Evolutionary conservation across 2,113 vertebrate genomes (phyloP).

Genomic region (Elanoides forficatus): DNA sequence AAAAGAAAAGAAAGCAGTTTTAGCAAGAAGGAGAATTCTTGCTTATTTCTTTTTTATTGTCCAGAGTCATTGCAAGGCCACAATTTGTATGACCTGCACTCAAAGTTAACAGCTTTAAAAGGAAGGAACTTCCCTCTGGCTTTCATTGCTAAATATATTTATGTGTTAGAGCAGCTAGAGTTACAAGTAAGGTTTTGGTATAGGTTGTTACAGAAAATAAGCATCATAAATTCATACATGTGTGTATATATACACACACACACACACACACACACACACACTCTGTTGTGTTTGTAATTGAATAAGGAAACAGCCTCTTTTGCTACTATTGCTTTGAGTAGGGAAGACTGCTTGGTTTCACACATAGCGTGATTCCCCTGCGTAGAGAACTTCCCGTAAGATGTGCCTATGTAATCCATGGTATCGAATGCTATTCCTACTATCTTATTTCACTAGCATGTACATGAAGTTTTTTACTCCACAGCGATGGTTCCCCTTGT

Average conservation of each 20-base stretch:
- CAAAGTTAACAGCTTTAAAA: not conserved
- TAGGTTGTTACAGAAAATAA: not conserved
- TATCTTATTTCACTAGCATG: not conserved
- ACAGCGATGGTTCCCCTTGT: not conserved
- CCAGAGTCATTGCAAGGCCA: not conserved
- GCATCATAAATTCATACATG: not conserved
- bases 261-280: too few species aligned
- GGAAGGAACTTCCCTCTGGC: not conserved
- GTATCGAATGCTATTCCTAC: not conserved
- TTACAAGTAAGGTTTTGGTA: not conserved
- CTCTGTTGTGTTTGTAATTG: not conserved
- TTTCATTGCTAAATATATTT: not conserved
- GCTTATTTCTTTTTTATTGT: not conserved
- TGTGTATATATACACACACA: accelerated
- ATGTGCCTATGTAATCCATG: not conserved
- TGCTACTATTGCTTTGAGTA: not conserved
- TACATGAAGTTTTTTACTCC: not conserved
- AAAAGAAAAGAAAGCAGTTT: not conserved
- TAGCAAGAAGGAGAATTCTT: not conserved
- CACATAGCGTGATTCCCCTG: not conserved
- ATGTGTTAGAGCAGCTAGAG: not conserved
- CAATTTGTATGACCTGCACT: not conserved
- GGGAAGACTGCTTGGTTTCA: not conserved
- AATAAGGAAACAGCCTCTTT: not conserved
- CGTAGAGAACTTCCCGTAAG: not conserved